Evolutionary conservation across 2,797 vertebrate genomes (phyloP).

Genomic region (Muscicapa comitata): DNA sequence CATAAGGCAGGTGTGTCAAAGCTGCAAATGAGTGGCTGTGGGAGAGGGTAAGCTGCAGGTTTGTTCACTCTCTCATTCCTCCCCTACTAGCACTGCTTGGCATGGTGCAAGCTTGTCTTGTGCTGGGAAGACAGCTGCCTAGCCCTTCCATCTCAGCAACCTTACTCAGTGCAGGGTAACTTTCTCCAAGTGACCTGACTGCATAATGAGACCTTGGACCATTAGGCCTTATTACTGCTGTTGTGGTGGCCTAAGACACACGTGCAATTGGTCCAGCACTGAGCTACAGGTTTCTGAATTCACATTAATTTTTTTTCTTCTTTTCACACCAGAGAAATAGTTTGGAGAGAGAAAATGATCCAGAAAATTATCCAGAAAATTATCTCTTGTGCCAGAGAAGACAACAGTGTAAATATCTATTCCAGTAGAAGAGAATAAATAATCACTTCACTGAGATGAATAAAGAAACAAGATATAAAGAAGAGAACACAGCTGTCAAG

Average conservation of each 20-base stretch:
- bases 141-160: neutral
- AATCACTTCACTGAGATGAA: neutral
- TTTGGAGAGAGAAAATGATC: neutral
- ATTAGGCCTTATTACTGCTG: neutral
- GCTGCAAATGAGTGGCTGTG: neutral
- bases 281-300: neutral
- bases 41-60: neutral
- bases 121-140: neutral
- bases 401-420: neutral
- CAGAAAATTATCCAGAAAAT: neutral
- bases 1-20: neutral
- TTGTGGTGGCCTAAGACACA: neutral
- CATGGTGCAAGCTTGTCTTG: neutral
- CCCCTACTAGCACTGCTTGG: neutral
- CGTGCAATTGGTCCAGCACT: neutral
- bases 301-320: neutral
- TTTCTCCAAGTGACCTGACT: neutral
- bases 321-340: neutral
- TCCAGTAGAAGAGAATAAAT: slow-evolving; percentile 10
- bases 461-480: neutral
- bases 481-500: neutral
- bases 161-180: neutral
- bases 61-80: neutral
- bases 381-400: neutral
- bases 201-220: neutral